Evolutionary conservation across 2,888 invertebrate genomes (phyloP).

Genomic region (Argyresthia goedartella): DNA sequence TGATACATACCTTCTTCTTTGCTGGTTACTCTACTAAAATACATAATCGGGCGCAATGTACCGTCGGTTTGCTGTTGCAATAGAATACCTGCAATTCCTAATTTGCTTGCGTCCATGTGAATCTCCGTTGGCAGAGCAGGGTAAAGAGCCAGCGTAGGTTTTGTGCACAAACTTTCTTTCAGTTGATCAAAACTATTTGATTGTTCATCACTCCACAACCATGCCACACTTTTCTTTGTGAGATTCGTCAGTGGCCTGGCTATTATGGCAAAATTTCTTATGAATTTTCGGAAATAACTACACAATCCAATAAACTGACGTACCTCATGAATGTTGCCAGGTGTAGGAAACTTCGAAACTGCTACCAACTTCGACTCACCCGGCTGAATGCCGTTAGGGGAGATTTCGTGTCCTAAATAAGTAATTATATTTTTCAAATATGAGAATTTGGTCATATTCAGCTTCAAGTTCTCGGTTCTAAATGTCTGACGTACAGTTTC

Average conservation of each 20-base stretch:
- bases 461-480: slow-evolving; percentile 13
- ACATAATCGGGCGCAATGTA: not conserved
- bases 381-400: slow-evolving; percentile 14
- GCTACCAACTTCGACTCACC: slow-evolving; percentile 10
- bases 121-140: slow-evolving; percentile 16
- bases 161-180: not conserved
- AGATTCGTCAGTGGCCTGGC: slow-evolving; percentile 18
- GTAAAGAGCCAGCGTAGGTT: slow-evolving; percentile 17
- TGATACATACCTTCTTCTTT: not conserved
- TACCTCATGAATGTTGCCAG: slow-evolving; percentile 17
- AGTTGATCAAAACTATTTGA: not conserved
- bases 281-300: slow-evolving; percentile 22
- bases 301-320: slow-evolving; percentile 20
- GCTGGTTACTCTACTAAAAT: slow-evolving; percentile 14
- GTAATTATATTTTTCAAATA: slow-evolving; percentile 16
- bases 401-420: slow-evolving; percentile 19
- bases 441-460: slow-evolving; percentile 18
- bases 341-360: slow-evolving; percentile 15
- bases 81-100: slow-evolving; percentile 18
- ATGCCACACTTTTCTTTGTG: slow-evolving; percentile 16
- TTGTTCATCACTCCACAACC: slow-evolving; percentile 7
- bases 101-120: slow-evolving; percentile 18
- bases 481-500: slow-evolving; percentile 10
- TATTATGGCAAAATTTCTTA: slow-evolving; percentile 18
- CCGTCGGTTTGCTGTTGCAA: slow-evolving; percentile 13